Percentiles rank a stretch among this genome's conserved stretches.
These are phyloP conservation scores for Paracentrotus lividus DNA, from an alignment of 53 echinoderm and acorn worm genomes.

Conservation along the genomic window DNA sequence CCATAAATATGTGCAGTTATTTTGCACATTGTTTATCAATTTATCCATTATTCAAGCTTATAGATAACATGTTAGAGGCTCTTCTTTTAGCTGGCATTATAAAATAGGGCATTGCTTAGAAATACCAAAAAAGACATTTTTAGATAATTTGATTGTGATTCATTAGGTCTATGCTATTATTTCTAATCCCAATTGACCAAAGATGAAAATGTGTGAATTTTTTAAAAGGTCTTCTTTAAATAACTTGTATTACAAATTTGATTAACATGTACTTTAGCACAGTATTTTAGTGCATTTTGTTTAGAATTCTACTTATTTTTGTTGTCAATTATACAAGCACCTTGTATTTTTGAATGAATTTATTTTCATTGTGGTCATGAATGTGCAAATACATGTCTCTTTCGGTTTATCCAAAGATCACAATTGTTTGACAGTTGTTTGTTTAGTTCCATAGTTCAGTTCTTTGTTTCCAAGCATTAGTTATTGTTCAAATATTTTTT, in stretches of 20 bases:
- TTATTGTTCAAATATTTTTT: neutral
- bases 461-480: neutral
- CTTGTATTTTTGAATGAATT: slow-evolving; percentile 7
- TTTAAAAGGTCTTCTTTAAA: neutral
- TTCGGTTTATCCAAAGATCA: slow-evolving; percentile 26
- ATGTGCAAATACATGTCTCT: slow-evolving; percentile 42
- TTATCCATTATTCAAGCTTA: neutral
- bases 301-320: neutral
- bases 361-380: neutral
- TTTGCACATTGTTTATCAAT: neutral
- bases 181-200: neutral
- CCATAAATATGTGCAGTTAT: neutral
- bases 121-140: neutral
- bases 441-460: neutral
- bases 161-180: neutral
- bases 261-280: neutral
- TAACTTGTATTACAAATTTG: neutral
- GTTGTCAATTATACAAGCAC: neutral
- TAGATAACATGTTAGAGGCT: neutral
- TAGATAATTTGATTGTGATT: neutral
- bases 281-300: neutral
- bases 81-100: too few relatives aligned
- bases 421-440: neutral
- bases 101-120: neutral
- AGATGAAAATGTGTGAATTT: slow-evolving; percentile 6